Percentiles rank a stretch among this genome's conserved stretches.
Evolutionary conservation across 1,140 invertebrate genomes (phyloP).

Genomic region (Drosophila tani): DNA sequence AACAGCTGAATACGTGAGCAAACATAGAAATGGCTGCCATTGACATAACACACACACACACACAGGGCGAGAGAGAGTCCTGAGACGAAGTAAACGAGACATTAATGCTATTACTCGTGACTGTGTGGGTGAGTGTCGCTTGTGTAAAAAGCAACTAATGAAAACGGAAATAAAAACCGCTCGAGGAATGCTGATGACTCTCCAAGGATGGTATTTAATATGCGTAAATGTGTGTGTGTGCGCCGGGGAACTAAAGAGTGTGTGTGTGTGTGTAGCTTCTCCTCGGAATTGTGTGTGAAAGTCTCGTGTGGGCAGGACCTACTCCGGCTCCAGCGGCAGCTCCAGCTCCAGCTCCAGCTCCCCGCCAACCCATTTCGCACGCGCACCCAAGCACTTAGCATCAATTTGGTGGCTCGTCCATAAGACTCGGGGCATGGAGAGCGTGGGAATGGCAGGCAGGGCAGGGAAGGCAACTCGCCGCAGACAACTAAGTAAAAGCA

Average conservation of each 20-base stretch:
- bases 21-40: constrained; percentile 83
- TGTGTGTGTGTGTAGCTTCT: constrained; percentile 5
- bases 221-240: constrained; percentile 54
- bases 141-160: constrained; percentile 84
- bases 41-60: constrained; percentile 59
- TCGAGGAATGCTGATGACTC: constrained; percentile 84
- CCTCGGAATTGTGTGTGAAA: constrained; percentile 60
- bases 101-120: constrained; percentile 78
- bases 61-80: constrained; percentile 24
- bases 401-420: constrained; percentile 79
- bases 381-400: constrained; percentile 80
- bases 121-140: constrained; percentile 65
- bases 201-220: constrained; percentile 84
- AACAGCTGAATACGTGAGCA: constrained; percentile 81
- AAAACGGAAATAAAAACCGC: constrained; percentile 83
- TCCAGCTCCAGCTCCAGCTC: constrained; percentile 1
- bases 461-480: constrained; percentile 27
- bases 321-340: constrained; percentile 14
- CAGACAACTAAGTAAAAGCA: constrained; percentile 82
- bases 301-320: constrained; percentile 59
- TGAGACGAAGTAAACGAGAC: constrained; percentile 74
- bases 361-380: constrained; percentile 76
- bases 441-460: not conserved
- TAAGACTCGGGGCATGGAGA: constrained; percentile 55
- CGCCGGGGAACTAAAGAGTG: constrained; percentile 27